Conservation (phyloP, 2,113 vertebrate genomes). For the Cyanistes caeruleus region DNA sequence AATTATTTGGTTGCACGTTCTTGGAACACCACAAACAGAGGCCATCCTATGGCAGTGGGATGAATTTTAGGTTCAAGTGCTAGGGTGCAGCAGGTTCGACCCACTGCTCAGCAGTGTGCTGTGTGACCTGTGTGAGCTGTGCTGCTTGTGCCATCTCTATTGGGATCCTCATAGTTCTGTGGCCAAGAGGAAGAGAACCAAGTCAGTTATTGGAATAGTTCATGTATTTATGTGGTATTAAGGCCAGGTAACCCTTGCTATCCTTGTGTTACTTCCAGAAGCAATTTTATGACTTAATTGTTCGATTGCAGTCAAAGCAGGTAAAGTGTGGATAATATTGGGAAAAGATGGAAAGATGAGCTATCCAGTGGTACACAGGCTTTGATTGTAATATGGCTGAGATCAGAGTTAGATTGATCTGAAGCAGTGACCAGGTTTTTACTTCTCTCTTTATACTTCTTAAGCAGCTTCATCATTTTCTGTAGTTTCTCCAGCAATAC, state of each 20-base stretch:
- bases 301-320: background rate
- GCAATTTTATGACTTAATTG: background rate
- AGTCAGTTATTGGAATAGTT: background rate
- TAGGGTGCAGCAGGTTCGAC: background rate
- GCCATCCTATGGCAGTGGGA: background rate
- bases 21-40: background rate
- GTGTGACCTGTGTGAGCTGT: background rate
- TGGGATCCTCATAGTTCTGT: background rate
- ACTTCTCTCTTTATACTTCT: background rate
- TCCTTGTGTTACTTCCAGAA: background rate
- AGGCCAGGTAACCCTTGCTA: background rate
- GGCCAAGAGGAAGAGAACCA: background rate
- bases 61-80: background rate
- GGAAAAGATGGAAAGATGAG: background rate
- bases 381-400: background rate
- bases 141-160: background rate
- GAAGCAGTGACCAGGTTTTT: background rate
- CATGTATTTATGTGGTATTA: background rate
- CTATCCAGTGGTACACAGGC: background rate
- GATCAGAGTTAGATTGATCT: background rate
- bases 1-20: rapidly evolving
- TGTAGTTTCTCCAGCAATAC: background rate
- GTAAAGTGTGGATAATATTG: background rate
- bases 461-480: background rate
- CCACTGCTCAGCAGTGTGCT: background rate